Conservation (phyloP, 2,888 invertebrate genomes). For the Cantharis lateralis region DNA sequence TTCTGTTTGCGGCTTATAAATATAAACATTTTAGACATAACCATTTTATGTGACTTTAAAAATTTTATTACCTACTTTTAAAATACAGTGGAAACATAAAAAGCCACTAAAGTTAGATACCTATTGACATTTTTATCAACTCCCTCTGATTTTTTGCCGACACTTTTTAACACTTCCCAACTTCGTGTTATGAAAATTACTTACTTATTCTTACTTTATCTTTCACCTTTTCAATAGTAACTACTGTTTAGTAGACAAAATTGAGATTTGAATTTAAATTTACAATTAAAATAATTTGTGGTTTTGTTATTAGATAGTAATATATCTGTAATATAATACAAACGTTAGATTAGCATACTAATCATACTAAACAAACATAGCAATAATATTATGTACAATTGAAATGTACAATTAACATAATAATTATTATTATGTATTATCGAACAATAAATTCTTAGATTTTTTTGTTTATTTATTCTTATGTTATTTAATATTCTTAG, state of each 20-base stretch:
- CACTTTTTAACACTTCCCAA: neutral
- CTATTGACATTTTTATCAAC: neutral
- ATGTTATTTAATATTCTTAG: too few relatives aligned
- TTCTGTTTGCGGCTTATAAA: neutral
- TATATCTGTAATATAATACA: too few relatives aligned
- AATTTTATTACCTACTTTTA: neutral
- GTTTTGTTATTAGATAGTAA: too few relatives aligned
- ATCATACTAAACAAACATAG: too few relatives aligned
- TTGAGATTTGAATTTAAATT: neutral
- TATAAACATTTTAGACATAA: neutral
- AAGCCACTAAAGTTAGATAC: neutral
- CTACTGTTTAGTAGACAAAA: neutral
- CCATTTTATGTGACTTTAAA: neutral
- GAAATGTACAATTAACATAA: too few relatives aligned
- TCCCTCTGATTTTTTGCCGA: neutral
- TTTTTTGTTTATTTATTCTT: too few relatives aligned
- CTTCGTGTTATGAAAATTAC: neutral
- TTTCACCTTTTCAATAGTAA: neutral
- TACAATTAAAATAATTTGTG: too few relatives aligned
- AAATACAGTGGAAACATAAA: neutral
- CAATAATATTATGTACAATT: too few relatives aligned
- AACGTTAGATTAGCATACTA: too few relatives aligned
- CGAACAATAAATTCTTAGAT: too few relatives aligned
- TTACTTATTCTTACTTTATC: neutral
- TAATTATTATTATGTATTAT: too few relatives aligned